Base-by-base conservation (phyloP, 2,113 vertebrate species). In the Holacanthus passer region DNA sequence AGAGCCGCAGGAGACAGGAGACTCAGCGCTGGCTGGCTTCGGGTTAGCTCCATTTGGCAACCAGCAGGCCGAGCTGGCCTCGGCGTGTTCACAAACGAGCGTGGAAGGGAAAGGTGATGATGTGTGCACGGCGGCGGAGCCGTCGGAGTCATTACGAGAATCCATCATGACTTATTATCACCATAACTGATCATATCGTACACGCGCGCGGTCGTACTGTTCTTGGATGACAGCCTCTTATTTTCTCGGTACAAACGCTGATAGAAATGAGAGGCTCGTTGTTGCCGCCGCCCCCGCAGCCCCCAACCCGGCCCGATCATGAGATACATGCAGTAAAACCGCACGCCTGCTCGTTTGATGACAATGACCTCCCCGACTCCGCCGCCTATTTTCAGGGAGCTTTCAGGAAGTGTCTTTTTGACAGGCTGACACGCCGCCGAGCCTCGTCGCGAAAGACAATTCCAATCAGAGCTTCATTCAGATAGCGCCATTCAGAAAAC, bases 391-490 rank as follows among this genome's bases (percentile, higher is more conserved):
- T 82, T 68, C 86, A 7, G 66, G 60, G 74, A 68, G 83, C 76
- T 77, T 79, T 65, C 80, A 74, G 87, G 89, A 83, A 80, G 84
- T 32, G 82, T 84, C 73, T 88, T 77, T 86, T 59, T 87, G 89
- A 90, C 85, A 81, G 85, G 85, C 78, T 67, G 87, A 79, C 83
- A 71, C 31, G 56, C 79, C 29, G 73, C 85, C 2, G 79, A 0
- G 72, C 64, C 82, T 77, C 55, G 39, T 67, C 45, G n/a, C 11
- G 71, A 72, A 75, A 92, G 77, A 90, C 85, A 92, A 91, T 83
- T 85, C 88, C 87, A 92, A 92, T 94, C 92, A 92, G 83, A 39
- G 88, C 90, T 78, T 55, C 87, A 83, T 88, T 90, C 84, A 89
- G 88, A 90, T 85, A 88, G 83, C 74, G 72, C 81, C 91, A 84